A percentile compares a stretch with the other conserved stretches of the same genome.
These are phyloP conservation scores for Mus spretus DNA, from an alignment of 2,797 vertebrate genomes.

Conservation along the genomic window DNA sequence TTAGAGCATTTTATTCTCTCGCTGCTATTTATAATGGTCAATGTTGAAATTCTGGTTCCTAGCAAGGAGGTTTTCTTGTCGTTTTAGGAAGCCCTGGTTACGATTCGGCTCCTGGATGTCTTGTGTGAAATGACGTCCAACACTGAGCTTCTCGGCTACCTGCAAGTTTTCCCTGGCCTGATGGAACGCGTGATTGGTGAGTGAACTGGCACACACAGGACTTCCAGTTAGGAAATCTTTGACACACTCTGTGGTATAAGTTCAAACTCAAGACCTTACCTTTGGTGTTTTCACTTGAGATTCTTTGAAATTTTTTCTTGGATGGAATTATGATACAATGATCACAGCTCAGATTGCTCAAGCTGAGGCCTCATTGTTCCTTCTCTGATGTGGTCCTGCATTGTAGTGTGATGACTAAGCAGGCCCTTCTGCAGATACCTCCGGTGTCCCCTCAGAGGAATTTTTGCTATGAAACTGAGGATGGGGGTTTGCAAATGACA, in stretches of 20 bases:
- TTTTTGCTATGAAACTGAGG: not conserved
- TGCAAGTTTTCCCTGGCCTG: conserved; percentile 93
- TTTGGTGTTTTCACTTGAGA: not conserved
- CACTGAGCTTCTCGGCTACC: conserved; percentile 89
- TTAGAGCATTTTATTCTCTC: not conserved
- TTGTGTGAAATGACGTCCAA: conserved; percentile 97
- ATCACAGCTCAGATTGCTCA: not conserved
- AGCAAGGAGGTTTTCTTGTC: conserved; percentile 65
- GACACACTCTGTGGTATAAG: rapidly evolving
- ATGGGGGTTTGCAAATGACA: not conserved
- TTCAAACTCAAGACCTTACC: not conserved
- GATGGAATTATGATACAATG: not conserved
- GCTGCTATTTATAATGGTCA: rapidly evolving
- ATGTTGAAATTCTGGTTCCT: not conserved
- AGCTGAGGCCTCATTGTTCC: not conserved
- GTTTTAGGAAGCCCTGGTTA: conserved; percentile 93
- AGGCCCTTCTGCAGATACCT: rapidly evolving
- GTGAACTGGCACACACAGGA: conserved; percentile 13
- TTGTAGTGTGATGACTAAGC: rapidly evolving
- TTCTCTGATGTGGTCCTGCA: not conserved
- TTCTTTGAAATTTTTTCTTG: not conserved
- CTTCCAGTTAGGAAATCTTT: not conserved
- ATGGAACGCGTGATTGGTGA: conserved; percentile 93
- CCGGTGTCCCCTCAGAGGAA: rapidly evolving
- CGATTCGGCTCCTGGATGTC: conserved; percentile 94